Evolutionary conservation across 2,113 vertebrate genomes (phyloP).

Genomic region (Heterotilapia buettikoferi): DNA sequence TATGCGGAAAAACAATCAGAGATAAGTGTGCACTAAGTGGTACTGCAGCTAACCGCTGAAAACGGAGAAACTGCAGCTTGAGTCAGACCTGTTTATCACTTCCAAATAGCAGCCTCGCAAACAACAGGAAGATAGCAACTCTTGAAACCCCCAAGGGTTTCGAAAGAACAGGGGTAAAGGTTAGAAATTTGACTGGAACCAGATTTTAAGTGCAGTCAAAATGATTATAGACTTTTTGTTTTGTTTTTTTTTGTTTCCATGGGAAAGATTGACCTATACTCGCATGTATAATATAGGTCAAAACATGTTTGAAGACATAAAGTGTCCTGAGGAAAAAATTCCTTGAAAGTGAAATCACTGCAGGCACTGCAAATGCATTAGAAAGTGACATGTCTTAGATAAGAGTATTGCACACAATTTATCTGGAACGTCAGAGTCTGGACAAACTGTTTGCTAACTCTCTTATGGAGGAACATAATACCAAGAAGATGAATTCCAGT

Average conservation of each 20-base stretch:
- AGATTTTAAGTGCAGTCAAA: neutral
- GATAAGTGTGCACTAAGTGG: slow-evolving; percentile 32
- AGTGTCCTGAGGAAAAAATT: neutral
- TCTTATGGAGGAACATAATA: neutral
- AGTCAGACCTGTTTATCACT: slow-evolving; percentile 22
- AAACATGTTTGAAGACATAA: neutral
- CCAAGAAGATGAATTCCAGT: neutral
- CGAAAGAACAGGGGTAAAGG: neutral
- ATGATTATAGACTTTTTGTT: neutral
- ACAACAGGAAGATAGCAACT: neutral
- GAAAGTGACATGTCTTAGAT: neutral
- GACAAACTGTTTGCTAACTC: neutral
- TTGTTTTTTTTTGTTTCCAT: neutral
- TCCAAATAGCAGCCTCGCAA: neutral
- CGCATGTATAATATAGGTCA: neutral
- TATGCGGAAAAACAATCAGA: slow-evolving; percentile 24
- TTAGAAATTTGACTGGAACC: neutral
- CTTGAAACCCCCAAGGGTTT: neutral
- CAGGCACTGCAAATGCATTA: neutral
- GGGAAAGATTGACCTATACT: neutral
- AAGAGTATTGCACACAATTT: slow-evolving; percentile 3
- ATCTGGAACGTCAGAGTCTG: neutral
- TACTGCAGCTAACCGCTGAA: neutral
- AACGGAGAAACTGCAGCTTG: neutral
- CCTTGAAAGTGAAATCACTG: neutral